Percentiles rank a stretch among this genome's conserved stretches.
phyloP scores from a whole-genome alignment of 1,140 invertebrate species.

The Cydia splendana region DNA sequence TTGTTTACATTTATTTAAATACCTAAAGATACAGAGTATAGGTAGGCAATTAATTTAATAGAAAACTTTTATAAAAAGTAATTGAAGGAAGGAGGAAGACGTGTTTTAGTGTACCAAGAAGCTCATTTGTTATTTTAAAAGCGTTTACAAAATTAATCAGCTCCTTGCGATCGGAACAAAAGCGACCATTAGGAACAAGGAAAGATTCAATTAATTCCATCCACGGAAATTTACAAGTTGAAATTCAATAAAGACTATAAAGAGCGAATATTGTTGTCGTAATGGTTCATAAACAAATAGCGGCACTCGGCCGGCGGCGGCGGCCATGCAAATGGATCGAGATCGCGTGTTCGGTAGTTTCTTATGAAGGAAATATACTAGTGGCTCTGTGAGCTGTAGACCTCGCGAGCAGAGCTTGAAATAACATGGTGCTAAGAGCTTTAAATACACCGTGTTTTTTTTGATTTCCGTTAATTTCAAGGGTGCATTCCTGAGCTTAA shows the following conservation, averaged over 20 bases:
- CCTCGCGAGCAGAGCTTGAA: too few relatives aligned
- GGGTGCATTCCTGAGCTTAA: too few relatives aligned
- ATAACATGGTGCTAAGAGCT: too few relatives aligned
- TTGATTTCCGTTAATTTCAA: too few relatives aligned
- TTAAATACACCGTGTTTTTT: too few relatives aligned
- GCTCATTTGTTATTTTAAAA: constrained; percentile 50
- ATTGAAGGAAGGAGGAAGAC: background rate
- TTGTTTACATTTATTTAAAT: too few relatives aligned
- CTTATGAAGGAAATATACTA: constrained; percentile 76
- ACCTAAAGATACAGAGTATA: too few relatives aligned
- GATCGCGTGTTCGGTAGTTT: constrained; percentile 73
- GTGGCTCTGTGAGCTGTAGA: too few relatives aligned
- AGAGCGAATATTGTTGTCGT: constrained; percentile 52
- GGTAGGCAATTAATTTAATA: too few relatives aligned
- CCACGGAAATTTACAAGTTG: constrained; percentile 55
- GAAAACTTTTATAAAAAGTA: too few relatives aligned
- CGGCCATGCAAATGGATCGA: constrained; percentile 73
- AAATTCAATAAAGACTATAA: constrained; percentile 66
- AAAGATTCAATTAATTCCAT: constrained; percentile 58
- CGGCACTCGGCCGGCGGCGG: constrained; percentile 34
- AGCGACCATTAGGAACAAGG: constrained; percentile 44
- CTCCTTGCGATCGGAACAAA: constrained; percentile 38
- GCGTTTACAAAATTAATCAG: constrained; percentile 53
- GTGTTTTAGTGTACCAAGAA: background rate
- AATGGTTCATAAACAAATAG: constrained; percentile 68